phyloP scores from a whole-genome alignment of 2,797 vertebrate species.

The Sphenodon punctatus region DNA sequence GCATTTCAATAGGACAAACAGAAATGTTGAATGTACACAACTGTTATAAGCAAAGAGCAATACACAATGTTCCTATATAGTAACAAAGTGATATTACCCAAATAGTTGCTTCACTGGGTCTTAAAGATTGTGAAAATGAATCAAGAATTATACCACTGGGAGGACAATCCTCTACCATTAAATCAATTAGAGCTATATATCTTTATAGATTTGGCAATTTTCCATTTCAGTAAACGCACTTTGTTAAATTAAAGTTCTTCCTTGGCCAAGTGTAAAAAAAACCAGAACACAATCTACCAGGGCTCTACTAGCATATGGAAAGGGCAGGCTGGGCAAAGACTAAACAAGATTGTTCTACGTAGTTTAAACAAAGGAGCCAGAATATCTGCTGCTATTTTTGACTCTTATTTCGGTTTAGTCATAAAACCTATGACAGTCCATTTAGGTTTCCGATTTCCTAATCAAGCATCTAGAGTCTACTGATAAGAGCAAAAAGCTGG shows the following conservation, averaged over 20 bases:
- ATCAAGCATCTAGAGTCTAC: background rate
- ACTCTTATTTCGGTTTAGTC: background rate
- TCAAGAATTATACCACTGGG: conserved; percentile 64
- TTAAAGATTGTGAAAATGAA: conserved; percentile 51
- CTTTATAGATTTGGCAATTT: conserved; percentile 51
- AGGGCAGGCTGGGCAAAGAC: background rate
- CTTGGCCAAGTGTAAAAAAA: conserved; percentile 25
- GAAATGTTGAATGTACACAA: conserved; percentile 49
- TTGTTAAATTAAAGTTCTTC: conserved; percentile 47
- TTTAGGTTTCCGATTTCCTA: conserved; percentile 35
- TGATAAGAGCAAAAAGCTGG: background rate
- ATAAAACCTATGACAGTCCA: background rate
- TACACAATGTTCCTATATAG: conserved; percentile 41
- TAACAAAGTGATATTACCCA: conserved; percentile 58
- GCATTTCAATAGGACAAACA: conserved; percentile 35
- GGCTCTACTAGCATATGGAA: conserved; percentile 30
- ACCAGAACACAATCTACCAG: background rate
- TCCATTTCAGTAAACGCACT: conserved; percentile 22
- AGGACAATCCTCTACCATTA: no score
- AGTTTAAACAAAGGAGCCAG: background rate
- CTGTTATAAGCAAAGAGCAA: conserved; percentile 29
- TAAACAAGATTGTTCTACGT: conserved; percentile 10
- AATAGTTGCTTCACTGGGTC: conserved; percentile 64
- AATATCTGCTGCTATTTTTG: conserved; percentile 4
- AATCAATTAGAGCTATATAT: no score